These are phyloP conservation scores for Spondyliosoma cantharus DNA, from an alignment of 2,797 vertebrate species.

Conservation along the genomic window DNA sequence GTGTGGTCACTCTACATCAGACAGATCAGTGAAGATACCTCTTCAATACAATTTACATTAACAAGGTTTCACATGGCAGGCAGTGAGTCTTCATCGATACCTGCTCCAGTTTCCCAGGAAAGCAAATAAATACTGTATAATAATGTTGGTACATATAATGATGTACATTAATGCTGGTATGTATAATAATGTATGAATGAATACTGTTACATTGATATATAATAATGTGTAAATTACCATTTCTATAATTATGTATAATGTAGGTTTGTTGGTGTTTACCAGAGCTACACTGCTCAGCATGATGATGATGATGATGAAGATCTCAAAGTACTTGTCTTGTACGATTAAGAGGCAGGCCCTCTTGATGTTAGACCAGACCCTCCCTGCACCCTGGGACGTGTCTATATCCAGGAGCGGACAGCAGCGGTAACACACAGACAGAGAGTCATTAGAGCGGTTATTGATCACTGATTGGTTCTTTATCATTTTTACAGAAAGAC, in stretches of 20 bases:
- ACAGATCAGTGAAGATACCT: too few relatives aligned
- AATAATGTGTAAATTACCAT: too few relatives aligned
- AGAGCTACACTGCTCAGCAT: slow-evolving; percentile 91
- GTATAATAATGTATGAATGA: too few relatives aligned
- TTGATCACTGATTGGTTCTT: not conserved
- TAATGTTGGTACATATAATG: too few relatives aligned
- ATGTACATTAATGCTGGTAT: too few relatives aligned
- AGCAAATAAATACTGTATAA: too few relatives aligned
- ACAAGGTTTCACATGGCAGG: too few relatives aligned
- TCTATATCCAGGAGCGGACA: slow-evolving; percentile 87
- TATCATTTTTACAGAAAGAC: not conserved
- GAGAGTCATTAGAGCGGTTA: not conserved
- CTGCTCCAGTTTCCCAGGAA: too few relatives aligned
- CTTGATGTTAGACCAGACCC: slow-evolving; percentile 88
- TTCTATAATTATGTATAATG: not conserved
- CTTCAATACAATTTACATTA: too few relatives aligned
- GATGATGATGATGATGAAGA: slow-evolving; percentile 94
- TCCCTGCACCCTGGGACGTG: slow-evolving; percentile 80
- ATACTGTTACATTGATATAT: too few relatives aligned
- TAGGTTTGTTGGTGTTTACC: slow-evolving; percentile 74
- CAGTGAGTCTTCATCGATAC: too few relatives aligned
- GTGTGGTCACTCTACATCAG: not conserved
- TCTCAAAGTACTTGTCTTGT: slow-evolving; percentile 91
- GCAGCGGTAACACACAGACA: slow-evolving; percentile 83
- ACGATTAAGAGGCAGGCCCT: slow-evolving; percentile 88